Evolutionary conservation across 2,113 vertebrate genomes (phyloP).

Genomic region (Lipophrys pholis): DNA sequence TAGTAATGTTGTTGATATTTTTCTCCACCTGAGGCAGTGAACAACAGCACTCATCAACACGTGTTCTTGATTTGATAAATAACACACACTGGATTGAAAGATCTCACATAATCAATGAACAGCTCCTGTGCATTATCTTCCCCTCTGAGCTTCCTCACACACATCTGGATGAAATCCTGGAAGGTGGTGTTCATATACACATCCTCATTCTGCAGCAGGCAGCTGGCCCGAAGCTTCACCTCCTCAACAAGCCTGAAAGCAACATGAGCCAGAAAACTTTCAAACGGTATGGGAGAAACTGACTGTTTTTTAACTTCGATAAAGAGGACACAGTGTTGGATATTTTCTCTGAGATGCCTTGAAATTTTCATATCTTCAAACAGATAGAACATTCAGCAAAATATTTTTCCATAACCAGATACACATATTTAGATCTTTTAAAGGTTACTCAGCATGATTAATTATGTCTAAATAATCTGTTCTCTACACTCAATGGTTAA

Average conservation of each 20-base stretch:
- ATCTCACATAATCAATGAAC: constrained; percentile 83
- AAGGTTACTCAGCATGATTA: too few relatives aligned
- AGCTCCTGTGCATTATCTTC: constrained; percentile 81
- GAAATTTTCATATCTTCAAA: too few relatives aligned
- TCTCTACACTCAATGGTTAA: too few relatives aligned
- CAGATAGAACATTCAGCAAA: too few relatives aligned
- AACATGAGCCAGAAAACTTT: too few relatives aligned
- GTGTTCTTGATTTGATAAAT: neutral
- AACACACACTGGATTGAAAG: neutral
- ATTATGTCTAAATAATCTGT: too few relatives aligned
- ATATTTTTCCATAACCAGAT: too few relatives aligned
- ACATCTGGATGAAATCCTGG: constrained; percentile 88
- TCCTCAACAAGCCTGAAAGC: constrained; percentile 87
- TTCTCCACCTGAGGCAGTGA: constrained; percentile 79
- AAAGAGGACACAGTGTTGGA: too few relatives aligned
- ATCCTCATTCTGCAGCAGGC: constrained; percentile 88
- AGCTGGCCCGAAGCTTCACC: constrained; percentile 84
- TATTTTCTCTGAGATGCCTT: too few relatives aligned
- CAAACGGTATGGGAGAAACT: too few relatives aligned
- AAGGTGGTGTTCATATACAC: constrained; percentile 92
- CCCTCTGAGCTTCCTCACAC: constrained; percentile 87
- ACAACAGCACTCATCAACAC: neutral
- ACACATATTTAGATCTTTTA: too few relatives aligned
- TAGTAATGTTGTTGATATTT: constrained; percentile 82
- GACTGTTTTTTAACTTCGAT: too few relatives aligned